Percentiles rank a stretch among this genome's conserved stretches.
These are phyloP conservation scores for Rhea americana DNA, from an alignment of 2,113 vertebrate genomes.

Conservation along the genomic window DNA sequence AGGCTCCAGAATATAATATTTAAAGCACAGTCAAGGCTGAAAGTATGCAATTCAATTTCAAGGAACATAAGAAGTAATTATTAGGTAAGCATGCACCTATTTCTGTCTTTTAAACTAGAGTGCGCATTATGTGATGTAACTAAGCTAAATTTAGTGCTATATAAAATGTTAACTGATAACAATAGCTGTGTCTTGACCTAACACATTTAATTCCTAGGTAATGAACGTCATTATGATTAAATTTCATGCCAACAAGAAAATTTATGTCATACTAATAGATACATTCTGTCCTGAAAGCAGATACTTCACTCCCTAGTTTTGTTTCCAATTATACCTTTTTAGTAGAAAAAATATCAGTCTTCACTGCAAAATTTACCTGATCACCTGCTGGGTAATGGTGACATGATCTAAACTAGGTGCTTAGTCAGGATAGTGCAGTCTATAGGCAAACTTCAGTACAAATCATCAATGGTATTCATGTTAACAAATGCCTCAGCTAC, in stretches of 20 bases:
- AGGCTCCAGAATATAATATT: not conserved
- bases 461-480: not conserved
- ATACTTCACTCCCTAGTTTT: not conserved
- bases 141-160: not conserved
- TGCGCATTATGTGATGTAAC: not conserved
- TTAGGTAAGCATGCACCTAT: not conserved
- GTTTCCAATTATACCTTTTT: not conserved
- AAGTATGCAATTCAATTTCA: not conserved
- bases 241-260: not conserved
- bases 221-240: not conserved
- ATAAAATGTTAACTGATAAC: not conserved
- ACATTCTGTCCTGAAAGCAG: not conserved
- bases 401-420: not conserved
- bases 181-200: not conserved
- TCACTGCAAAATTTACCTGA: not conserved
- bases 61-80: not conserved
- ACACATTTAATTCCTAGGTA: not conserved
- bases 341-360: not conserved
- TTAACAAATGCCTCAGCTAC: not conserved
- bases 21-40: not conserved
- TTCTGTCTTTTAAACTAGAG: not conserved
- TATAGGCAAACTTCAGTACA: not conserved
- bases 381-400: not conserved
- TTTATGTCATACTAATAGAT: not conserved
- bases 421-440: not conserved